Conservation (phyloP, 2,113 vertebrate species). For the Hyperopisus bebe region DNA sequence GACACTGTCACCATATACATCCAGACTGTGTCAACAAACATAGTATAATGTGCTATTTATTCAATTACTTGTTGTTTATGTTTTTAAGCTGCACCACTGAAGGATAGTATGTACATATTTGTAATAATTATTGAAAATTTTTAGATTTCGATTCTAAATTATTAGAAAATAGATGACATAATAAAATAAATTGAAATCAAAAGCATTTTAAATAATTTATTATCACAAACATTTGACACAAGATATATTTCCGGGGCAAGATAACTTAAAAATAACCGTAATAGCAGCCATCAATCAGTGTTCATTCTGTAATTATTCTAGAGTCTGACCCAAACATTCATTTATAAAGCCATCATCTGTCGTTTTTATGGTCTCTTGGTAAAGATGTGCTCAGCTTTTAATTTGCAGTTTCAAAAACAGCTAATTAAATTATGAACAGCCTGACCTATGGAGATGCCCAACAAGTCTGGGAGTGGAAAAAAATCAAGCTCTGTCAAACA, state of each 20-base stretch:
- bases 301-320: constrained; percentile 2
- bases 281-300: not conserved
- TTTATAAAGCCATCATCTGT: not conserved
- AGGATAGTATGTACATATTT: not conserved
- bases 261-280: not conserved
- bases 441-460: constrained; percentile 24
- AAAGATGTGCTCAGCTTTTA: constrained; percentile 19
- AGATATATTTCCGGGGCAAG: not conserved
- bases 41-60: not conserved
- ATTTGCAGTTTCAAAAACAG: constrained; percentile 35
- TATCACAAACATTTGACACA: not conserved
- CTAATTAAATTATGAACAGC: constrained; percentile 37
- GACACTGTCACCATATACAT: not conserved
- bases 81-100: not conserved
- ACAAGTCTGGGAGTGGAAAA: not conserved
- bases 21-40: not conserved
- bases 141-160: too few relatives aligned
- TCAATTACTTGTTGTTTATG: not conserved
- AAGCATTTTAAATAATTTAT: not conserved
- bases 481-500: constrained; percentile 3
- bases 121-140: not conserved
- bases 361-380: not conserved
- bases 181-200: not conserved
- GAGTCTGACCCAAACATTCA: not conserved
- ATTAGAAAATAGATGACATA: not conserved